A percentile compares a stretch with the other conserved stretches of the same genome.
phyloP scores from a whole-genome alignment of 2,888 invertebrate species.

The Acanthacorydalis orientalis region DNA sequence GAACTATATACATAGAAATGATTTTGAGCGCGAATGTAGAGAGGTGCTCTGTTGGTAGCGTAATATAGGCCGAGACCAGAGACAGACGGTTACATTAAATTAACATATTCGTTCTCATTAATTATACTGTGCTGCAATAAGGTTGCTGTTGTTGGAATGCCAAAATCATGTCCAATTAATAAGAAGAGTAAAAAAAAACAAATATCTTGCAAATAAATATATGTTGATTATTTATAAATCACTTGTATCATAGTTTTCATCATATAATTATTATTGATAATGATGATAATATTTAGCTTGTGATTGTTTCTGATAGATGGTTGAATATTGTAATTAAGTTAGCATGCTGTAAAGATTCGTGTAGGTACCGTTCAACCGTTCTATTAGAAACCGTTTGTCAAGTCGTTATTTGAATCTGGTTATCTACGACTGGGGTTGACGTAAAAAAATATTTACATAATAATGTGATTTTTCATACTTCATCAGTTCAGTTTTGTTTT shows the following conservation, averaged over 20 bases:
- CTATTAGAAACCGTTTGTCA: no score
- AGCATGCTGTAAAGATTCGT: no score
- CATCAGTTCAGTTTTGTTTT: slow-evolving; percentile 6
- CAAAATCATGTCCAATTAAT: slow-evolving; percentile 10
- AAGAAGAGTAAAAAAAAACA: slow-evolving; percentile 6
- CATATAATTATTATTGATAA: not conserved
- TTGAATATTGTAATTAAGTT: no score
- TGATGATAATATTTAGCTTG: not conserved
- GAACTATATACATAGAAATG: no score
- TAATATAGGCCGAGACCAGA: no score
- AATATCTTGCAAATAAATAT: slow-evolving; percentile 22
- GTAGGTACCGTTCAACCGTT: no score
- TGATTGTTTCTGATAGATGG: no score
- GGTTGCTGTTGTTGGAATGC: slow-evolving; percentile 9
- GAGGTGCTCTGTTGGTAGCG: no score
- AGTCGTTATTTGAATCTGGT: no score
- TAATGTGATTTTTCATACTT: slow-evolving; percentile 7
- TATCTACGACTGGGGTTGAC: no score
- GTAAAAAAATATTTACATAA: slow-evolving; percentile 3
- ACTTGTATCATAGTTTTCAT: not conserved
- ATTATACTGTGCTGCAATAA: slow-evolving; percentile 9
- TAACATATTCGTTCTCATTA: not conserved
- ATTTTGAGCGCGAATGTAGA: no score
- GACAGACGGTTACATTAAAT: no score
- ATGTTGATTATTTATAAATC: slow-evolving; percentile 27